Evolutionary conservation across 1,140 invertebrate species (phyloP).

Genomic region (Adoxophyes honmai): DNA sequence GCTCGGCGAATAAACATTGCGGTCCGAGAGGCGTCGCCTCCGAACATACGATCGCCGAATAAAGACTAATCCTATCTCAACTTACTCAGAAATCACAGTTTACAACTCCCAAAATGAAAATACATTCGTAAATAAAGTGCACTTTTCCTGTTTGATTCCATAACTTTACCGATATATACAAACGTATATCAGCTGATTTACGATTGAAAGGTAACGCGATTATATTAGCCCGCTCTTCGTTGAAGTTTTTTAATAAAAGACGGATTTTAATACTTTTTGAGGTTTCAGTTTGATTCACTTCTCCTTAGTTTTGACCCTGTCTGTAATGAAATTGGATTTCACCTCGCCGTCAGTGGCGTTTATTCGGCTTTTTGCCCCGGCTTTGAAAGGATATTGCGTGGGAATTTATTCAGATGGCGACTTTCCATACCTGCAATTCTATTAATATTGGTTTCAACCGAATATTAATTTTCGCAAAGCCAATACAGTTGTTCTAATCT

Average conservation of each 20-base stretch:
- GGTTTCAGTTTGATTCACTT: conserved; percentile 31
- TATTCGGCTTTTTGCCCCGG: conserved; percentile 64
- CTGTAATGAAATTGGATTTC: conserved; percentile 68
- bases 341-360: conserved; percentile 46
- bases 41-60: conserved; percentile 29
- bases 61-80: conserved; percentile 35
- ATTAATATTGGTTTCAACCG: conserved; percentile 25
- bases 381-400: conserved; percentile 69
- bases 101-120: too few species aligned
- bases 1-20: conserved; percentile 54
- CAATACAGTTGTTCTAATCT: background rate
- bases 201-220: conserved; percentile 3
- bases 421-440: conserved; percentile 33
- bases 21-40: conserved; percentile 32
- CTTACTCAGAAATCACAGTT: too few species aligned
- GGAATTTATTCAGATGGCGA: conserved; percentile 68
- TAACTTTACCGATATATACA: too few species aligned
- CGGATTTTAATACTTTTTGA: conserved; percentile 30
- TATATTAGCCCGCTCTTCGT: conserved; percentile 25
- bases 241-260: conserved; percentile 27
- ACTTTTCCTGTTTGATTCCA: too few species aligned
- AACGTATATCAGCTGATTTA: background rate
- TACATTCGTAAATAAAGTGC: too few species aligned
- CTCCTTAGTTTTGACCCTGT: conserved; percentile 37
- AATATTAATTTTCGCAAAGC: conserved; percentile 50